A percentile compares a stretch with the other conserved stretches of the same genome.
phyloP scores from a whole-genome alignment of 2,888 invertebrate species.

The Corbicula japonica region DNA sequence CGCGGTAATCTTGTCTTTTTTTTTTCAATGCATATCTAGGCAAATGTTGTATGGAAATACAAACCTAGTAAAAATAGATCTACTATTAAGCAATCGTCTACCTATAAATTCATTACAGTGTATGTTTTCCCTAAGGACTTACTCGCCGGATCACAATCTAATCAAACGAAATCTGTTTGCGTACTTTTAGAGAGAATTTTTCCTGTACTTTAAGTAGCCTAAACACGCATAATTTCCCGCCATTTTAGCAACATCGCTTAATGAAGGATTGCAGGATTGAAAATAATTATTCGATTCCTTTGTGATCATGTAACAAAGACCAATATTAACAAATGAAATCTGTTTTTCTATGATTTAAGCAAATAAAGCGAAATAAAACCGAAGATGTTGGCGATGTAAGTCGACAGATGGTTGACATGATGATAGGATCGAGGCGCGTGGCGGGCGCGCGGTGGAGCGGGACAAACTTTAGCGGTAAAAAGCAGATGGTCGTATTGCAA shows the following conservation, averaged over 20 bases:
- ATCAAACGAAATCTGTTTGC: too few species aligned
- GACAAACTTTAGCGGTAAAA: too few species aligned
- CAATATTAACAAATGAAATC: constrained; percentile 29
- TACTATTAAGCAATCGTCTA: too few species aligned
- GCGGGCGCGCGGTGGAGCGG: constrained; percentile 27
- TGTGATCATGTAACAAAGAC: constrained; percentile 25
- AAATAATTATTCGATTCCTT: constrained; percentile 14
- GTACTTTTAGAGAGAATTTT: too few species aligned
- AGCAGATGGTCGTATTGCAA: too few species aligned
- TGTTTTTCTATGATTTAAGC: constrained; percentile 21
- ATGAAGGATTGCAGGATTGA: neutral
- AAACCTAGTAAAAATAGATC: too few species aligned
- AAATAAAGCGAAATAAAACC: constrained; percentile 34
- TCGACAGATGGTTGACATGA: constrained; percentile 31
- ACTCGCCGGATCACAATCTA: too few species aligned
- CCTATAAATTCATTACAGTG: too few species aligned
- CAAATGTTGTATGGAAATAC: too few species aligned
- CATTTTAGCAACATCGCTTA: constrained; percentile 14
- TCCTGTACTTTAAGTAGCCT: neutral
- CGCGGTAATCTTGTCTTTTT: too few species aligned
- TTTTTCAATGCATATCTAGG: too few species aligned
- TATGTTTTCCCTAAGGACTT: too few species aligned
- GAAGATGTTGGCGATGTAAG: constrained; percentile 15
- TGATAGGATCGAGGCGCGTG: constrained; percentile 27
- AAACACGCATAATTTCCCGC: constrained; percentile 7